Conservation (phyloP, 2,797 vertebrate species). For the Atherinosoma microstoma region DNA sequence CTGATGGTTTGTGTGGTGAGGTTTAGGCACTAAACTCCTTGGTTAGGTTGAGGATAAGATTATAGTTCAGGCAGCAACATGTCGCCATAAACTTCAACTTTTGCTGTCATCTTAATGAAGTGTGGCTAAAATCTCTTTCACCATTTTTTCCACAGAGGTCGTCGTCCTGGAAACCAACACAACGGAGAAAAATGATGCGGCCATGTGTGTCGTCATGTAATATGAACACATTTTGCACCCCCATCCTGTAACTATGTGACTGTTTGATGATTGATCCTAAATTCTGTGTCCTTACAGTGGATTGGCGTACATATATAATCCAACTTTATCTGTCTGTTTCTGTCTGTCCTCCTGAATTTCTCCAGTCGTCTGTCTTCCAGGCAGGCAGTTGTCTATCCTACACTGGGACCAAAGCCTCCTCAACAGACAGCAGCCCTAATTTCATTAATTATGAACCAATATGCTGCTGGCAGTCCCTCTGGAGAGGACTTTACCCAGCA, state of each 20-base stretch:
- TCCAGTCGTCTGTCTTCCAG: constrained; percentile 65
- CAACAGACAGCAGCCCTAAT: constrained; percentile 76
- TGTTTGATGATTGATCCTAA: background rate
- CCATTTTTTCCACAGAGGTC: background rate
- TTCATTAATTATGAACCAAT: constrained; percentile 82
- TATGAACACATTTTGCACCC: background rate
- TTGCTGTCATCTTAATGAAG: background rate
- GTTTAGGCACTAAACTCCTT: too few relatives aligned
- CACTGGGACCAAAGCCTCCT: constrained; percentile 62
- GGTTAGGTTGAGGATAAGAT: background rate
- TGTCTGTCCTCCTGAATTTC: constrained; percentile 52
- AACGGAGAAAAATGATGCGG: background rate
- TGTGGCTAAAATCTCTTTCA: background rate
- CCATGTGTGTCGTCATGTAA: background rate
- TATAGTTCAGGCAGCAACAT: background rate
- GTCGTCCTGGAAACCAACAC: background rate
- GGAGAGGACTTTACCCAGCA: constrained; percentile 70
- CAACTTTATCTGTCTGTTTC: constrained; percentile 21
- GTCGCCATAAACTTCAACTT: background rate
- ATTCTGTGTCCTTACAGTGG: constrained; percentile 7
- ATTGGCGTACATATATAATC: constrained; percentile 15
- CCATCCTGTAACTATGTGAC: background rate
- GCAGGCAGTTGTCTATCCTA: constrained; percentile 59
- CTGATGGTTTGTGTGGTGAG: too few relatives aligned
- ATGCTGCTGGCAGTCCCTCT: constrained; percentile 73